These are phyloP conservation scores for Tinea trinotella DNA, from an alignment of 2,888 invertebrate genomes.

Conservation along the genomic window DNA sequence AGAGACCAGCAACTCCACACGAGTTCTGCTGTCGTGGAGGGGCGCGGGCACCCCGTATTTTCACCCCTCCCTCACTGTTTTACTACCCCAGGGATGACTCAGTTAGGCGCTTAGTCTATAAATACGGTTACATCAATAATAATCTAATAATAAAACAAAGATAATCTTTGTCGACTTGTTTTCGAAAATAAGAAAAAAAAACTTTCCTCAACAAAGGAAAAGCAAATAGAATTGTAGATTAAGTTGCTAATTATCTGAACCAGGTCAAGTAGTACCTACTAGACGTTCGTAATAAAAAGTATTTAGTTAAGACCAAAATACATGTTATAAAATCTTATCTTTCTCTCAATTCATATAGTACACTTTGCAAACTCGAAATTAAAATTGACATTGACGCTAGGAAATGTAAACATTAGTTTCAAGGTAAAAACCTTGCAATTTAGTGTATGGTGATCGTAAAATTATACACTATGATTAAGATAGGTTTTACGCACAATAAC, in stretches of 20 bases:
- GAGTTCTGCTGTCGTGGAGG: too few relatives aligned
- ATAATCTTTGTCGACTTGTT: neutral
- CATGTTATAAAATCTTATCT: neutral
- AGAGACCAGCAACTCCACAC: too few relatives aligned
- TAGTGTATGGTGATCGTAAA: neutral
- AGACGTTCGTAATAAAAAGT: slow-evolving; percentile 1
- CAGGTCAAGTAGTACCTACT: neutral
- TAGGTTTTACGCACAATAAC: too few relatives aligned
- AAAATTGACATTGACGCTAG: neutral
- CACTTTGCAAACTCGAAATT: neutral
- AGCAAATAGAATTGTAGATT: neutral
- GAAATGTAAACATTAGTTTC: neutral
- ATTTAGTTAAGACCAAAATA: neutral
- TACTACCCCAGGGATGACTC: too few relatives aligned
- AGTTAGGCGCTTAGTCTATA: too few relatives aligned
- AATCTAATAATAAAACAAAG: too few relatives aligned
- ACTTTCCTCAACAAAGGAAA: neutral
- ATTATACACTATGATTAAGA: too few relatives aligned
- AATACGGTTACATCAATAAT: too few relatives aligned
- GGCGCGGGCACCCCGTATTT: too few relatives aligned
- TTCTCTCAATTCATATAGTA: neutral
- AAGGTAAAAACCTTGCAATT: too few relatives aligned
- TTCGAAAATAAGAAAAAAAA: neutral
- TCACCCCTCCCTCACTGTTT: too few relatives aligned
- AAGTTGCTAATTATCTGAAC: neutral